Evolutionary conservation across 2,797 vertebrate genomes (phyloP).

Genomic region (Euphonia xanthogaster): DNA sequence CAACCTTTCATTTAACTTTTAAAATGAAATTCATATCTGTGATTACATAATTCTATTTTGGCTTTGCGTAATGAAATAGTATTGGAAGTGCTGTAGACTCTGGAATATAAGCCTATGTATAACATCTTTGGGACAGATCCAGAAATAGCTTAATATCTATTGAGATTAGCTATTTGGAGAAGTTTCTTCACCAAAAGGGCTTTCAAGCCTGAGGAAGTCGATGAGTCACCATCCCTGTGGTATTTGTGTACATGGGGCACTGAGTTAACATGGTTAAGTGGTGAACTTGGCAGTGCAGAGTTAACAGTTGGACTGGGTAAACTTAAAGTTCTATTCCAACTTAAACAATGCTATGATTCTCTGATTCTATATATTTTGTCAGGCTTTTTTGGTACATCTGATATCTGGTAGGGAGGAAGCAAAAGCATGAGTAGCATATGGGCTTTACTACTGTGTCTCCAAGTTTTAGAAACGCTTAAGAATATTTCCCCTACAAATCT

Average conservation of each 20-base stretch:
- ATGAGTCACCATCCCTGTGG: not conserved
- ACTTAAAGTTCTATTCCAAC: not conserved
- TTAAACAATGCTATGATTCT: not conserved
- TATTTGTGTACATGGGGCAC: not conserved
- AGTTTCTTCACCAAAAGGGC: not conserved
- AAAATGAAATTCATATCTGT: not conserved
- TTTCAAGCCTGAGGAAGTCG: not conserved
- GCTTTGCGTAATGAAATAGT: not conserved
- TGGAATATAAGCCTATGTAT: not conserved
- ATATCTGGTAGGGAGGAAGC: not conserved
- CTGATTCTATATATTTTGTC: not conserved
- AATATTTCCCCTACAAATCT: not conserved
- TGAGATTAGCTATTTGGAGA: not conserved
- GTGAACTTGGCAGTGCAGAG: not conserved
- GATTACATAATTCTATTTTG: not conserved
- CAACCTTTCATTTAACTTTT: slow-evolving; percentile 5
- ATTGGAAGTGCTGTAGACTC: not conserved
- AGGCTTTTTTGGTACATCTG: not conserved
- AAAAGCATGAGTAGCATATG: not conserved
- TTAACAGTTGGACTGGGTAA: not conserved
- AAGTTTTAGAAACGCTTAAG: not conserved
- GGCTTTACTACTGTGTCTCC: not conserved
- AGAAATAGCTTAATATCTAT: not conserved
- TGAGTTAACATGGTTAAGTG: not conserved
- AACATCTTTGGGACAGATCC: not conserved